A percentile compares a stretch with the other conserved stretches of the same genome.
phyloP scores from a whole-genome alignment of 2,888 invertebrate genomes.

The Ormyrus rosae region DNA sequence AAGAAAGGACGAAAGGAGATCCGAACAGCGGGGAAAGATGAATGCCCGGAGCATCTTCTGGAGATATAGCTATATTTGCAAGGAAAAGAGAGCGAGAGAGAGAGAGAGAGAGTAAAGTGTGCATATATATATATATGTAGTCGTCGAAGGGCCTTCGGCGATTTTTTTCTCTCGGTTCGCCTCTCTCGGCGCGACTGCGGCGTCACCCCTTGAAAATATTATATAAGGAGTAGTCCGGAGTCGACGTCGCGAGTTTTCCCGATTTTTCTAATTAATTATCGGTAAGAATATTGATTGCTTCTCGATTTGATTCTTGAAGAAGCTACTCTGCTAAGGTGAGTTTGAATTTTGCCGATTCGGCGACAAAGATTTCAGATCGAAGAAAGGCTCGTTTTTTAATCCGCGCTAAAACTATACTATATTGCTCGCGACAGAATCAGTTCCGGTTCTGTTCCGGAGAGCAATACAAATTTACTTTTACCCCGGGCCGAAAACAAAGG shows the following conservation, averaged over 20 bases:
- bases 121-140: constrained; percentile 23
- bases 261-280: constrained; percentile 72
- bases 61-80: constrained; percentile 4
- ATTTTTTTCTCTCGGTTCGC: constrained; percentile 63
- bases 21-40: constrained; percentile 50
- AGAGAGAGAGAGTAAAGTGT: background rate
- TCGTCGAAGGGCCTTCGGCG: constrained; percentile 65
- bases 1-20: constrained; percentile 46
- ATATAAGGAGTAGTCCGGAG: background rate
- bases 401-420: too few relatives aligned
- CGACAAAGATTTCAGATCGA: too few relatives aligned
- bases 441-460: too few relatives aligned
- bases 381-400: too few relatives aligned
- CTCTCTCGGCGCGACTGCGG: background rate
- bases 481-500: too few relatives aligned
- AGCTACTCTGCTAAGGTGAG: constrained; percentile 18
- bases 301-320: constrained; percentile 64
- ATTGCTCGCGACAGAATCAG: too few relatives aligned
- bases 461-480: too few relatives aligned
- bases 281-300: constrained; percentile 67
- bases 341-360: background rate
- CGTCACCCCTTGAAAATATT: constrained; percentile 33
- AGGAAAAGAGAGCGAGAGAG: background rate
- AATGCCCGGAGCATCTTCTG: constrained; percentile 39
- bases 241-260: constrained; percentile 61